Conservation (phyloP, 35 echinoderm and acorn worm genomes). For the Heliocidaris tuberculata region DNA sequence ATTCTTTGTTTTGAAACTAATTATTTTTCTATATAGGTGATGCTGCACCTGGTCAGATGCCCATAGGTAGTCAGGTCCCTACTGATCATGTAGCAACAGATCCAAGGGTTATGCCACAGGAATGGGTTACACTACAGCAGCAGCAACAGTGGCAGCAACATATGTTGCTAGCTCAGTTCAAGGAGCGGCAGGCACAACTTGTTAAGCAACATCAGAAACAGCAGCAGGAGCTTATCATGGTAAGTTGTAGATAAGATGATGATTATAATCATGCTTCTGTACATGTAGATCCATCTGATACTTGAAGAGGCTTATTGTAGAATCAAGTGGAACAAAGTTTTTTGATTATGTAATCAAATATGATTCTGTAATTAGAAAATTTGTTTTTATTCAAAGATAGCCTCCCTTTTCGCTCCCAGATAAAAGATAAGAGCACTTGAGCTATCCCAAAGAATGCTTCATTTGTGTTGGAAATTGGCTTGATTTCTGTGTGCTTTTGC, state of each 20-base stretch:
- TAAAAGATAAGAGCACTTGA: too few species aligned
- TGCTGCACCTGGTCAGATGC: slow-evolving; percentile 61
- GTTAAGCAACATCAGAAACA: slow-evolving; percentile 92
- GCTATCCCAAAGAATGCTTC: too few species aligned
- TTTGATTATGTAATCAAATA: too few species aligned
- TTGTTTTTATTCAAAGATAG: too few species aligned
- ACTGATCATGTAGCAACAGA: slow-evolving; percentile 19
- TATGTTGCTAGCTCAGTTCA: slow-evolving; percentile 89
- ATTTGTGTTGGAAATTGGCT: too few species aligned
- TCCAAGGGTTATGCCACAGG: slow-evolving; percentile 41
- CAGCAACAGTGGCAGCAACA: slow-evolving; percentile 99
- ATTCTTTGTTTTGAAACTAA: too few species aligned
- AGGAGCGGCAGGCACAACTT: slow-evolving; percentile 77
- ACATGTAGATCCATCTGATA: neutral
- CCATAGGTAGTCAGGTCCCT: slow-evolving; percentile 15
- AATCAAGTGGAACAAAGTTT: too few species aligned
- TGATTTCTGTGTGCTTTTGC: too few species aligned
- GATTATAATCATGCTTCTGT: neutral
- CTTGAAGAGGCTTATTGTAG: too few species aligned
- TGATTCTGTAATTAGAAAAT: too few species aligned
- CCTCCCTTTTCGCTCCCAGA: too few species aligned
- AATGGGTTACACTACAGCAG: slow-evolving; percentile 73
- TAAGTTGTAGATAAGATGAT: slow-evolving; percentile 44
- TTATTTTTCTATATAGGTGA: slow-evolving; percentile 2
- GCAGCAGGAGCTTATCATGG: slow-evolving; percentile 85